These are phyloP conservation scores for Torymus texanus DNA, from an alignment of 2,888 invertebrate genomes.

Conservation along the genomic window DNA sequence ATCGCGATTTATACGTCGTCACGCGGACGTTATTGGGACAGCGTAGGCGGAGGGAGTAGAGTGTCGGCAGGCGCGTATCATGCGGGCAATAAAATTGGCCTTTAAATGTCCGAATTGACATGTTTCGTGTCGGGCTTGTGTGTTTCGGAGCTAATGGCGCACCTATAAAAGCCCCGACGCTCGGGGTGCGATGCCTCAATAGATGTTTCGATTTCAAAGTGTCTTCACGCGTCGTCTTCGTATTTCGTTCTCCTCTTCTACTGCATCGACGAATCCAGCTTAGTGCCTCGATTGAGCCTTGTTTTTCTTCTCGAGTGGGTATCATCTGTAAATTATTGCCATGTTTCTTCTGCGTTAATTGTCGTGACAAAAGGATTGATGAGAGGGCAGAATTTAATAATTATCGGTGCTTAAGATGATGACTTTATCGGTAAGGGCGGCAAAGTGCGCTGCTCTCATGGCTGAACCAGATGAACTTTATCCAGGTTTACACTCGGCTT, in stretches of 20 bases:
- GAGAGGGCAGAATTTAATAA: background rate
- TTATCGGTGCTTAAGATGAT: slow-evolving; percentile 55
- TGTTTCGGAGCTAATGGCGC: slow-evolving; percentile 39
- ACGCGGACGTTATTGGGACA: background rate
- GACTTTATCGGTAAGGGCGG: slow-evolving; percentile 67
- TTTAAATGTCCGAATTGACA: slow-evolving; percentile 67
- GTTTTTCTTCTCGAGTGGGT: background rate
- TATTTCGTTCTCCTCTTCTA: background rate
- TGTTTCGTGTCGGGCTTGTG: slow-evolving; percentile 63
- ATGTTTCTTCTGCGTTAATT: too few species aligned
- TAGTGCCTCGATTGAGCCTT: background rate
- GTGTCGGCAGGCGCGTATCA: slow-evolving; percentile 63
- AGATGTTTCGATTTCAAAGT: background rate
- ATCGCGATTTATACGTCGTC: background rate
- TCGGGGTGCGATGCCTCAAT: background rate
- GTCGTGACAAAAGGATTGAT: too few species aligned
- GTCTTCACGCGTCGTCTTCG: background rate
- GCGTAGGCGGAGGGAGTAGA: background rate
- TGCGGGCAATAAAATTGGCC: slow-evolving; percentile 63
- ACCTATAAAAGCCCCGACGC: slow-evolving; percentile 55
- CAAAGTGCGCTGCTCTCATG: slow-evolving; percentile 70
- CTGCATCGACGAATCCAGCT: background rate
- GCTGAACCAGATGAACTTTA: slow-evolving; percentile 71
- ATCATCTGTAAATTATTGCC: too few species aligned
- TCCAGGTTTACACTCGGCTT: slow-evolving; percentile 63